Conservation (phyloP, 2,113 vertebrate species). For the Oceanodroma tethys region DNA sequence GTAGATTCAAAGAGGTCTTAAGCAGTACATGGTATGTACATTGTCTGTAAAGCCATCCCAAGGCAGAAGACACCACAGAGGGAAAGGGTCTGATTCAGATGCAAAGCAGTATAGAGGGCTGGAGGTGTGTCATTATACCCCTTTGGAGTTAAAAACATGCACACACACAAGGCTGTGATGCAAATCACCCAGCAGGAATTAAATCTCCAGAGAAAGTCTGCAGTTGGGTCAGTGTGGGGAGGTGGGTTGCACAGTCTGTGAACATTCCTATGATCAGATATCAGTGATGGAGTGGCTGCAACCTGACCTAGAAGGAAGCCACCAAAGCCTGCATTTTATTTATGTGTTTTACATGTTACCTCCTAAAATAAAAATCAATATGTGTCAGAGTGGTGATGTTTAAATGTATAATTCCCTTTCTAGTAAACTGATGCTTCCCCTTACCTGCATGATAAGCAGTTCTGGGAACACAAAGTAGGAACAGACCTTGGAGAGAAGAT, state of each 20-base stretch:
- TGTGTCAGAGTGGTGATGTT: not conserved
- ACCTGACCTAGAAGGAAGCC: not conserved
- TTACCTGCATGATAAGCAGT: not conserved
- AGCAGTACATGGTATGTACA: not conserved
- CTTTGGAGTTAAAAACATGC: not conserved
- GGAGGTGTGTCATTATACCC: not conserved
- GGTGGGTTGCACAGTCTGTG: not conserved
- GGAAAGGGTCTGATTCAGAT: not conserved
- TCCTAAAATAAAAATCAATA: slow-evolving; percentile 12
- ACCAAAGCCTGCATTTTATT: not conserved
- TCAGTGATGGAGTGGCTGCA: not conserved
- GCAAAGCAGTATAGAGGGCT: not conserved
- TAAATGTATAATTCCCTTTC: slow-evolving; percentile 3
- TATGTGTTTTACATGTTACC: not conserved
- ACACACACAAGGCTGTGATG: not conserved
- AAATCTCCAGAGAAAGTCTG: not conserved
- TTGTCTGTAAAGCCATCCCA: not conserved
- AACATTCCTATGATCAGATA: not conserved
- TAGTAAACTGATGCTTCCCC: not conserved
- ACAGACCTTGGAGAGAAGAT: not conserved
- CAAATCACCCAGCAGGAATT: not conserved
- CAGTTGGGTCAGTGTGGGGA: no score
- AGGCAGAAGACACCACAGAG: not conserved
- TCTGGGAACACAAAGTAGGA: not conserved
- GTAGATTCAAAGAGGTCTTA: not conserved